A percentile compares a stretch with the other conserved stretches of the same genome.
Evolutionary conservation across 2,797 vertebrate genomes (phyloP).

Genomic region (Amniataba percoides): DNA sequence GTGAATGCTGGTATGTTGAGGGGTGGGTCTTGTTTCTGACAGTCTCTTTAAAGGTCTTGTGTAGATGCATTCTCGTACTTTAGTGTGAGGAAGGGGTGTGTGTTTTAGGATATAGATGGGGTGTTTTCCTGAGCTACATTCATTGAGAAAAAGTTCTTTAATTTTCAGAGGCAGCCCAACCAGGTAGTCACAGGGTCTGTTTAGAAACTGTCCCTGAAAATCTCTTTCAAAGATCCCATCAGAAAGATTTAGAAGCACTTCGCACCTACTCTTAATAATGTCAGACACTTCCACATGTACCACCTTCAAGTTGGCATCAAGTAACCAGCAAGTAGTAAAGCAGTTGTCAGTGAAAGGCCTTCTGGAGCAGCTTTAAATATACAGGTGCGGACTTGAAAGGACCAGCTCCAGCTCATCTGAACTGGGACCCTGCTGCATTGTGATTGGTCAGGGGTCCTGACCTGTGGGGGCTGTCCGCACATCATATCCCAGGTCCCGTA

Average conservation of each 20-base stretch:
- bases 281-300: no score
- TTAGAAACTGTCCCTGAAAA: constrained; percentile 12
- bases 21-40: constrained; percentile 44
- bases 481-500: constrained; percentile 99
- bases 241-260: background rate
- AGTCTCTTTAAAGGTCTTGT: constrained; percentile 44
- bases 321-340: no score
- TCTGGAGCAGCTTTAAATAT: background rate
- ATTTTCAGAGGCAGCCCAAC: background rate
- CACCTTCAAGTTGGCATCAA: background rate
- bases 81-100: constrained; percentile 33
- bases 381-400: background rate
- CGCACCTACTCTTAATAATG: no score
- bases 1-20: constrained; percentile 36
- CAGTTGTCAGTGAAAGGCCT: background rate
- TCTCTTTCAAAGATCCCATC: constrained; percentile 13
- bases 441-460: constrained; percentile 37
- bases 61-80: constrained; percentile 40
- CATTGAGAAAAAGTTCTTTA: constrained; percentile 2
- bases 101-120: constrained; percentile 23
- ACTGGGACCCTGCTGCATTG: background rate
- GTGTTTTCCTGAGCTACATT: constrained; percentile 35
- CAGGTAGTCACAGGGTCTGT: background rate
- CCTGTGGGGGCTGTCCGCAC: constrained; percentile 92
- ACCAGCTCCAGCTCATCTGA: background rate